Evolutionary conservation across 2,113 vertebrate species (phyloP).

Genomic region (Herpetotheres cachinnans): DNA sequence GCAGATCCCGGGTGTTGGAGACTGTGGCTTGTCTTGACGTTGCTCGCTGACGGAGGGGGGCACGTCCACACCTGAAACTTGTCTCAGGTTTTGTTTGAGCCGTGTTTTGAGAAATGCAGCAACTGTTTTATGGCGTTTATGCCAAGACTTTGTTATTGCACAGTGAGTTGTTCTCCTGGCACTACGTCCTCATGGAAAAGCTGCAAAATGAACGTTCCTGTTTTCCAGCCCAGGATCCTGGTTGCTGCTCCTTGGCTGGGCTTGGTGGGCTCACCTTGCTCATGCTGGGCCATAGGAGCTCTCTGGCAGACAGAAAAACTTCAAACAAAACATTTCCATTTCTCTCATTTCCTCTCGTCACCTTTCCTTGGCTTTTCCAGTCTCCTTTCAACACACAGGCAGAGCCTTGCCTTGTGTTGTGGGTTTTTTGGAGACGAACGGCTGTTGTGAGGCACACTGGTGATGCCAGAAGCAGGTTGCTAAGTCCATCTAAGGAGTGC

Average conservation of each 20-base stretch:
- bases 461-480: background rate
- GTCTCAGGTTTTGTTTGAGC: background rate
- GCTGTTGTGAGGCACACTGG: background rate
- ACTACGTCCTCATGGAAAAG: background rate
- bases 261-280: background rate
- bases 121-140: background rate
- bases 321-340: background rate
- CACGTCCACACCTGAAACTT: background rate
- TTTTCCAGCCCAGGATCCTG: background rate
- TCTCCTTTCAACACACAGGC: background rate
- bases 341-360: background rate
- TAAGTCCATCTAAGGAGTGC: background rate
- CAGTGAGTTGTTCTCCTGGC: background rate
- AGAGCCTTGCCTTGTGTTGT: background rate
- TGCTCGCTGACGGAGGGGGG: fast-evolving
- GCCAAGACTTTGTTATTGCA: background rate
- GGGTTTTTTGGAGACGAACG: background rate
- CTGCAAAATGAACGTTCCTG: background rate
- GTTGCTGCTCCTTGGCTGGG: background rate
- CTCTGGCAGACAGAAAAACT: background rate
- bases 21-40: background rate
- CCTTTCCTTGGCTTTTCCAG: background rate
- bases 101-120: background rate
- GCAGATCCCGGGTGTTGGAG: background rate
- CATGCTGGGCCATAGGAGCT: background rate